Conservation (phyloP, 2,797 vertebrate genomes). For the Acanthornis magna region DNA sequence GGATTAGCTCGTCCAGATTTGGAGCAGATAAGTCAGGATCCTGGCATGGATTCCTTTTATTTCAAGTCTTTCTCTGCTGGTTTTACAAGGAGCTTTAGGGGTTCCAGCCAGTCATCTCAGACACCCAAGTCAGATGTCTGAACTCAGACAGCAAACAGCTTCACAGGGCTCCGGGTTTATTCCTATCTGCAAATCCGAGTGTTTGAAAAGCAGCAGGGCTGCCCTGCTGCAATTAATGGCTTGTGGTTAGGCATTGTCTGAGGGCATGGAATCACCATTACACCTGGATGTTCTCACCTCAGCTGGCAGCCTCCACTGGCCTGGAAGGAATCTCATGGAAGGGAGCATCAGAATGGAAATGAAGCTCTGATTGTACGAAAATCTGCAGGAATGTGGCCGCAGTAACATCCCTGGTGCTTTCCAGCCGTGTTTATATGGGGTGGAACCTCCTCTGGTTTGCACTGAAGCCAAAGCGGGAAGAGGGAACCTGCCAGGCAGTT, state of each 20-base stretch:
- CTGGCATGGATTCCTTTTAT: neutral
- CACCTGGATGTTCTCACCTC: neutral
- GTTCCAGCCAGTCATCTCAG: neutral
- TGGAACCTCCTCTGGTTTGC: neutral
- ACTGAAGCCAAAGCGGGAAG: neutral
- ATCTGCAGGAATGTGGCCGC: neutral
- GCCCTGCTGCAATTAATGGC: neutral
- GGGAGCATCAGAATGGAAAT: neutral
- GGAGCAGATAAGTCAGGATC: neutral
- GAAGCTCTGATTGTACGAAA: neutral
- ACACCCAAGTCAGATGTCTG: neutral
- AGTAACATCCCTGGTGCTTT: neutral
- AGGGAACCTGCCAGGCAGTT: neutral
- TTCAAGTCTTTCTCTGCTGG: neutral
- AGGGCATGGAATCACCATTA: neutral
- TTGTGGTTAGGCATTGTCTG: neutral
- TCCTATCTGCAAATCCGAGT: neutral
- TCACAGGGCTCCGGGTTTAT: neutral
- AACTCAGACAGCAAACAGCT: neutral
- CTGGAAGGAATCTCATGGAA: neutral
- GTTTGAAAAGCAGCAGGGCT: neutral
- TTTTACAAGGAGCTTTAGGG: neutral
- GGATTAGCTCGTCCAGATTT: constrained; percentile 12
- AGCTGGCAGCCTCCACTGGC: neutral
- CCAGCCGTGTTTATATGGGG: fast-evolving